Evolutionary conservation across 1,140 invertebrate genomes (phyloP), one percentile per base, ranked within the genome.

Genomic region (Chironomus striatipennis): DNA sequence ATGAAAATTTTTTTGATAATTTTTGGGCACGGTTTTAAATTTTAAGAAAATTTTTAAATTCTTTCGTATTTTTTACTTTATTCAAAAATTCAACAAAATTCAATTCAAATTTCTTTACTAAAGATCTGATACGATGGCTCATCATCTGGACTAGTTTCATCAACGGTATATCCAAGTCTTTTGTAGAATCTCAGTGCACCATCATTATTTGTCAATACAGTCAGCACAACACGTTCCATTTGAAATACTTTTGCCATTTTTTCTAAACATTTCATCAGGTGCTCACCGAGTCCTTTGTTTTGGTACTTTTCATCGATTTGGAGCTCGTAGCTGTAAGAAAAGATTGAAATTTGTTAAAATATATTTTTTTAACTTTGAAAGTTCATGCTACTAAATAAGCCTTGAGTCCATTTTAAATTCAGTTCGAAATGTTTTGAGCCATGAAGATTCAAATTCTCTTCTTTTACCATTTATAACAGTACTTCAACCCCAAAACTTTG

Each of bases 221-320:
- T 95, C n/a, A 95, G 80, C 76, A 94, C 86, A 43, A 95, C 87
- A 86, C 93, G 93, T 77, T 87, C 85, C 87, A 95, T 88, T 74
- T 88, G 84, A 80, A 88, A 89, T 74, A 87, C 87, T 75, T 85
- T 87, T 10, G 90, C 91, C 77, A 94, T 88, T n/a, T 88, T 82
- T 81, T 94, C 92, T 42, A 95, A 79, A 67, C 89, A 85, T 80
- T 88, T 86, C 88, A 94, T 90, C 80, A 95, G 87, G 80, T 92
- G 93, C 79, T 89, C 89, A 6, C 93, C 93, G 67, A 95, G 83
- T 12, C 92, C 92, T 84, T 90, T 89, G 73, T 89, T 83, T 75
- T 89, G 86, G 70, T 86, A 85, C 15, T 81, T 79, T 57, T 85
- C 78, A 78, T 91, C 88, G 74, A 95, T 83, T 82, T 95, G 93